phyloP scores from a whole-genome alignment of 2,888 invertebrate genomes.

The Scaptodrosophila latifasciaeformis region DNA sequence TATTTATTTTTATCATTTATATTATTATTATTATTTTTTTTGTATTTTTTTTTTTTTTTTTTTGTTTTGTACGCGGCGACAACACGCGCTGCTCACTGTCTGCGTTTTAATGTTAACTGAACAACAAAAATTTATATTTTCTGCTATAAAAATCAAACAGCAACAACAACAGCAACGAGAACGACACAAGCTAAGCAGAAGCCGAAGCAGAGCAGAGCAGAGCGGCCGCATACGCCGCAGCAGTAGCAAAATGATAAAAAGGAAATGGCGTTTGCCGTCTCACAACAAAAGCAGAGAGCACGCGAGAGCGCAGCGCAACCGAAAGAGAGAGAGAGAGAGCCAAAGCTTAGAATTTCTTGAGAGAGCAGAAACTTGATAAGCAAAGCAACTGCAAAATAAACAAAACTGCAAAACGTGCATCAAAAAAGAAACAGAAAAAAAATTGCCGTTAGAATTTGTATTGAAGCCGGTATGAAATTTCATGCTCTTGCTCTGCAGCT shows the following conservation, averaged over 20 bases:
- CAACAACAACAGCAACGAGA: no score
- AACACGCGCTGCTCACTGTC: slow-evolving; percentile 47
- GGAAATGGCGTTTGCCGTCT: slow-evolving; percentile 33
- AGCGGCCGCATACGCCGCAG: background rate
- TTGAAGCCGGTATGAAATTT: background rate
- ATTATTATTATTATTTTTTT: slow-evolving; percentile 6
- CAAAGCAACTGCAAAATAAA: slow-evolving; percentile 50
- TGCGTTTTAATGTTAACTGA: slow-evolving; percentile 65
- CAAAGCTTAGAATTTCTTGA: slow-evolving; percentile 1
- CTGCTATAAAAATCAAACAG: no score
- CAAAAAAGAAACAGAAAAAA: background rate
- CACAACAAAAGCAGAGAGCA: background rate
- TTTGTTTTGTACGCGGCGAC: slow-evolving; percentile 1
- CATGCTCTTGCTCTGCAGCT: background rate
- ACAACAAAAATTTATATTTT: no score
- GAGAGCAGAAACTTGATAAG: background rate
- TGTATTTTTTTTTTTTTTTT: slow-evolving; percentile 5
- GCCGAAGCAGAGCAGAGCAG: slow-evolving; percentile 8
- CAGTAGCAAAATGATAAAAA: slow-evolving; percentile 41
- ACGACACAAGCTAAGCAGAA: slow-evolving; percentile 28
- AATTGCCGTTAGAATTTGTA: background rate
- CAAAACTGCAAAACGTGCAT: slow-evolving; percentile 48
- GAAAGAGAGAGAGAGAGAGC: slow-evolving; percentile 1
- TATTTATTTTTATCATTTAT: slow-evolving; percentile 15
- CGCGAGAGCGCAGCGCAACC: slow-evolving; percentile 1